Base-by-base conservation (phyloP, 2,113 vertebrate species). In the Gymnarchus niloticus region DNA sequence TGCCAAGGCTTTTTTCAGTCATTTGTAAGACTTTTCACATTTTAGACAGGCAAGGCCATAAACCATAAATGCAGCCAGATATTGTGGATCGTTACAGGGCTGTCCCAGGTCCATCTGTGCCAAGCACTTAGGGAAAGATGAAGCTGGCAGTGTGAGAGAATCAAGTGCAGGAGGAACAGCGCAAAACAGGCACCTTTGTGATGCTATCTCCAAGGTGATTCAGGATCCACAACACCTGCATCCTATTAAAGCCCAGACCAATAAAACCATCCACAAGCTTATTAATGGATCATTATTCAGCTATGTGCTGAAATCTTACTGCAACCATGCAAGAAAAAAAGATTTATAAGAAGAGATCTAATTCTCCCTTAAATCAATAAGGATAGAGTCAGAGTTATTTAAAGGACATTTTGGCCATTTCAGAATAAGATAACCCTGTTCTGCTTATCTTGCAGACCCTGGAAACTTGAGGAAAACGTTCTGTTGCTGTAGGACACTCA, bases 281-380 rank as follows among this genome's bases (percentile, higher is more conserved):
- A 54, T 54, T 82, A 37, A 82, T 82, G 81, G 49, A 51, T 28
- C 77, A 51, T n/a, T 2, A 25, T 81, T 81, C n/a, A 81, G 77
- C 44, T 51, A 25, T 81, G 77, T 17, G 77, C 44, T 51, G n/a
- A 81, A 51, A 28, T 21, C 48, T 81, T 48, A 17, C 14, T 23
- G 23, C 48, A 51, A 23, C n/a, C 44, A 28, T 21, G 46, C n/a
- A 81, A 51, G 41, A 51, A 81, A 51, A 81, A 48, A n/a, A n/a
- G n/a, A n/a, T n/a, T n/a, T n/a, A n/a, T n/a, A n/a, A n/a, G n/a
- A n/a, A 1, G 48, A 25, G 10, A 48, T 49, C 49, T 28, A 49
- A 28, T 51, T 49, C 48, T 14, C 8, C 48, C 23, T 25, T 81
- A 49, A 12, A 28, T n/a, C 77, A 51, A 46, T 44, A 14, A 51